phyloP scores from a whole-genome alignment of 1,140 invertebrate species.

The Helicoverpa armigera region DNA sequence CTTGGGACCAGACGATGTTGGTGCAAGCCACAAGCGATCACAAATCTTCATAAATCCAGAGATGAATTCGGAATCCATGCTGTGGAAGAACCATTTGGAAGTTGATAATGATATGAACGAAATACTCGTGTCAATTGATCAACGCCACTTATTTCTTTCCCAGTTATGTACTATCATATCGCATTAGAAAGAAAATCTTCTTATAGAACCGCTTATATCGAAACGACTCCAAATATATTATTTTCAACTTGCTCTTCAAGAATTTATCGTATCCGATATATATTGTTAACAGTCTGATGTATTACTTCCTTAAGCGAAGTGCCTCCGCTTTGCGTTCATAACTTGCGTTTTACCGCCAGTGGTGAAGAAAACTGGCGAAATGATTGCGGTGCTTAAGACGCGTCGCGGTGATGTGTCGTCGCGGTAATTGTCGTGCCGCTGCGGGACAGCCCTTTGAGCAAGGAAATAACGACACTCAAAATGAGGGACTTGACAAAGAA shows the following conservation, averaged over 20 bases:
- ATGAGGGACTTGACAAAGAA: not conserved
- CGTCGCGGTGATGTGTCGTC: conserved; percentile 53
- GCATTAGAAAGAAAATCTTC: too few relatives aligned
- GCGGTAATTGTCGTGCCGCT: conserved; percentile 39
- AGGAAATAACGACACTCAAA: not conserved
- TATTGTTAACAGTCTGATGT: not conserved
- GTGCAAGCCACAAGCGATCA: conserved; percentile 32
- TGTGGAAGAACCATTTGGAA: too few relatives aligned
- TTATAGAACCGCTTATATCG: too few relatives aligned
- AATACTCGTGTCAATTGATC: too few relatives aligned
- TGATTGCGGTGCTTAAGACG: conserved; percentile 60
- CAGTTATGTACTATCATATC: too few relatives aligned
- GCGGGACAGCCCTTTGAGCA: conserved; percentile 20
- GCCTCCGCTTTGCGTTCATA: conserved; percentile 5
- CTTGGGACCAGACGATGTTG: conserved; percentile 39
- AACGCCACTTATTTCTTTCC: too few relatives aligned
- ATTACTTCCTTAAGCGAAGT: not conserved
- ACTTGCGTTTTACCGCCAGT: conserved; percentile 18
- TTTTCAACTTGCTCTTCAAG: too few relatives aligned
- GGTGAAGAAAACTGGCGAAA: conserved; percentile 55
- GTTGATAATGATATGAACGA: too few relatives aligned
- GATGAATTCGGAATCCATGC: too few relatives aligned
- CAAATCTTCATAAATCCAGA: not conserved
- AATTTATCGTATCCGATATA: too few relatives aligned
- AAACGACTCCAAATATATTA: too few relatives aligned